Base-by-base conservation (phyloP, 2,888 invertebrate genomes). In the Pandemis cinnamomeana region DNA sequence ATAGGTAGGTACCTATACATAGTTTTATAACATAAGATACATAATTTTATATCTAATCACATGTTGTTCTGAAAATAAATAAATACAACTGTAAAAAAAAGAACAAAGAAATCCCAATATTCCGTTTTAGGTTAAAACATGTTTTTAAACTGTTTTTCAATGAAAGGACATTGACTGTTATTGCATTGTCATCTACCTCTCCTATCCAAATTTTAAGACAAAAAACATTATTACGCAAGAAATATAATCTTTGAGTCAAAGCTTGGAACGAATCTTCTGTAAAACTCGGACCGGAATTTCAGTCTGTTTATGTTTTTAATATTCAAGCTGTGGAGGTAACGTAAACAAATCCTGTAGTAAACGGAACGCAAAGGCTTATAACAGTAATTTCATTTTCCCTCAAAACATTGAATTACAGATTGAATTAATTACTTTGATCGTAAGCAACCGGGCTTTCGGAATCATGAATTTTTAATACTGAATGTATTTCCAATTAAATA, bases 401-500 rank as follows among this genome's bases (percentile, higher is more conserved):
- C 71, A 62, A 74, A 70, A 74, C 71, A 74, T 74, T 67, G 66
- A 74, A 71, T 74, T 67, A 67, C 71, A 70, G 66, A 73, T 73
- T 71, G 71, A 67, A 74, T 74, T 74, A 74, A 74, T 74, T 70
- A 71, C 74, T 70, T 74, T 71, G 67, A 74, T 71, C 74, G 74
- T 71, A 71, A 61, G 74, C 73, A 74, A 74, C 69, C 60, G 70
- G 74, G 61, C 70, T 67, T 55, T 53, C 61, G 42, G 62, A 71
- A 71, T 74, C 74, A 67, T 74, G 74, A 74, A 74, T 74, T 71
- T 71, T 74, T 74, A 74, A 74, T 74, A 62, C 61, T 46, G 67
- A 74, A 74, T 75, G 66, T 75, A 69, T 72, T 72, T 72, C 69
- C 72, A 63, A 72, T 75, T 75, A 66, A 75, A 75, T 75, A 72